phyloP scores from a whole-genome alignment of 1,140 invertebrate species.

The Trinorchestia longiramus region DNA sequence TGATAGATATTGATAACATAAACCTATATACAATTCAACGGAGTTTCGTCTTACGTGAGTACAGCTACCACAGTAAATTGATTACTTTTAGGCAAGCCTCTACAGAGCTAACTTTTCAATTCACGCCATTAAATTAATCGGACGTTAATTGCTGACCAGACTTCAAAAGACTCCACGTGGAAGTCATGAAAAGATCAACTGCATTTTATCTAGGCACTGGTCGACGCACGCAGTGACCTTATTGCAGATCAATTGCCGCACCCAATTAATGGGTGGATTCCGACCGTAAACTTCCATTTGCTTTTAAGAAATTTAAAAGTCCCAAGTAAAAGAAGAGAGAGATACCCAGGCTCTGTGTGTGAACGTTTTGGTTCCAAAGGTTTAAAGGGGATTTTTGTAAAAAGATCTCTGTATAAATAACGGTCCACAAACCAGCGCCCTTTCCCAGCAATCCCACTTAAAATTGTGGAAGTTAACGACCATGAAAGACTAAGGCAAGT shows the following conservation, averaged over 20 bases:
- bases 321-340: neutral
- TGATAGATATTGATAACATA: neutral
- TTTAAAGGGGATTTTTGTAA: neutral
- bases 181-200: slow-evolving; percentile 21
- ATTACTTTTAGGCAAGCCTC: neutral
- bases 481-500: neutral
- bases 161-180: slow-evolving; percentile 10
- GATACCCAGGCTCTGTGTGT: neutral
- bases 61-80: neutral
- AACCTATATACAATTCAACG: neutral
- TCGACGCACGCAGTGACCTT: neutral
- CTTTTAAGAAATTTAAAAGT: neutral
- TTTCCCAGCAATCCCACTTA: slow-evolving; percentile 20
- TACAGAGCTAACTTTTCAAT: neutral
- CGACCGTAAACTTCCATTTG: neutral
- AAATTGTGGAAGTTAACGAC: neutral
- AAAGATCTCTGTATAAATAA: neutral
- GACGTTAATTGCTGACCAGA: slow-evolving; percentile 11
- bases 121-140: neutral
- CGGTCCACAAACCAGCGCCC: neutral
- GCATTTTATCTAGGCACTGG: slow-evolving; percentile 8
- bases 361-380: neutral
- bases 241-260: neutral
- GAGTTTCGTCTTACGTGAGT: neutral
- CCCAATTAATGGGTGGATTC: slow-evolving; percentile 1